A percentile compares a stretch with the other conserved stretches of the same genome.
phyloP scores from a whole-genome alignment of 1,140 invertebrate genomes.

The Heliconius himera region DNA sequence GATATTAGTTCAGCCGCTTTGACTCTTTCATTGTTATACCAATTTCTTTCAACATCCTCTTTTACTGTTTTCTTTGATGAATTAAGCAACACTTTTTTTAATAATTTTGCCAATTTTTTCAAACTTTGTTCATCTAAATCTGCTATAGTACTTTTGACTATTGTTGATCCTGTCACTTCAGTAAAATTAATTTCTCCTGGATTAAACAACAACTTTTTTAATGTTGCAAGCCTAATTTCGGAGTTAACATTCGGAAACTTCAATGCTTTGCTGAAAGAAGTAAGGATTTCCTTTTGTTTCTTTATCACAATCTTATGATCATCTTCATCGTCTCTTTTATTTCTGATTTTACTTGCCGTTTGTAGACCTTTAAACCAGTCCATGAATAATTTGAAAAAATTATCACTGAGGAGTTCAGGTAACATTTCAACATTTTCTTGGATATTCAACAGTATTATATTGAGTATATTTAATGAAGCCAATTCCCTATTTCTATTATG shows the following conservation, averaged over 20 bases:
- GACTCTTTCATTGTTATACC: conserved; percentile 86
- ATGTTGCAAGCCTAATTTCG: conserved; percentile 81
- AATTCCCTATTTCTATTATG: conserved; percentile 84
- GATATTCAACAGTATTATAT: conserved; percentile 78
- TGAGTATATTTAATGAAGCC: conserved; percentile 80
- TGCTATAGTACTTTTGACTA: conserved; percentile 84
- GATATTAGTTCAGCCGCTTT: conserved; percentile 85
- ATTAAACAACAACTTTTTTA: conserved; percentile 85
- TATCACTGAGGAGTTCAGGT: conserved; percentile 80
- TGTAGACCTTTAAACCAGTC: conserved; percentile 81
- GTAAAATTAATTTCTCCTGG: conserved; percentile 87
- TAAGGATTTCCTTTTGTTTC: conserved; percentile 82
- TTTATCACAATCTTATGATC: conserved; percentile 81
- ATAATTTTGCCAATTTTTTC: conserved; percentile 83
- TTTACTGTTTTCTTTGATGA: conserved; percentile 79
- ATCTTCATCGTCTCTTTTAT: conserved; percentile 73
- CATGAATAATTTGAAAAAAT: conserved; percentile 82
- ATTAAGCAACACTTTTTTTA: conserved; percentile 82
- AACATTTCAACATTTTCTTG: conserved; percentile 75
- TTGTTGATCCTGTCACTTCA: conserved; percentile 85
- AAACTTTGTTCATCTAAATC: conserved; percentile 84
- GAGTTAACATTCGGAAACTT: conserved; percentile 76
- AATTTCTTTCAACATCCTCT: conserved; percentile 78
- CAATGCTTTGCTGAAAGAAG: conserved; percentile 77
- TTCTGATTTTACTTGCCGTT: conserved; percentile 73